These are phyloP conservation scores for Hippoglossus hippoglossus DNA, from an alignment of 2,797 vertebrate species.

Conservation along the genomic window DNA sequence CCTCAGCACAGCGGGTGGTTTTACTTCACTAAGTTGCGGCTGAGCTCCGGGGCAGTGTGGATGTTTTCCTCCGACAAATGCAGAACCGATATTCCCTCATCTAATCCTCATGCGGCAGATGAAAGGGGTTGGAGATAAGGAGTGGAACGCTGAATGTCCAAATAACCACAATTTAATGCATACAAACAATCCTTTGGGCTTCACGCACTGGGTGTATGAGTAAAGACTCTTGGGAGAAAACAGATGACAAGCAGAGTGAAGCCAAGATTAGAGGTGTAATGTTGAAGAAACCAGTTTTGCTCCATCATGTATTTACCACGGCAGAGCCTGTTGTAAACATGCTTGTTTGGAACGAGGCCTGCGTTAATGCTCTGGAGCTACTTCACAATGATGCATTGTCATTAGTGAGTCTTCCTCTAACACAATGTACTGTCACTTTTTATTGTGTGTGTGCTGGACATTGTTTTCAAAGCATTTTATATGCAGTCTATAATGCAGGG, in stretches of 20 bases:
- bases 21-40: neutral
- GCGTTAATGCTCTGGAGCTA: no score
- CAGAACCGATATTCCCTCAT: slow-evolving; percentile 9
- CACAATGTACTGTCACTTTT: neutral
- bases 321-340: no score
- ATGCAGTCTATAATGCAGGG: no score
- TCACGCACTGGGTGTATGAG: neutral
- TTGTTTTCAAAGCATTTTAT: no score
- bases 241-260: slow-evolving; percentile 23
- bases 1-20: neutral
- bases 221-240: slow-evolving; percentile 4
- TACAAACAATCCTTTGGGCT: slow-evolving; percentile 38
- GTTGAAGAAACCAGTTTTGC: neutral
- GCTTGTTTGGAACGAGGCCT: neutral
- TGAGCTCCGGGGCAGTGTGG: slow-evolving; percentile 7
- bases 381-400: no score
- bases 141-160: slow-evolving; percentile 18
- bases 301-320: no score
- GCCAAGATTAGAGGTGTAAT: slow-evolving; percentile 16
- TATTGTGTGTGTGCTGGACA: neutral
- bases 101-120: slow-evolving; percentile 37
- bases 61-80: slow-evolving; percentile 15
- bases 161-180: slow-evolving; percentile 32
- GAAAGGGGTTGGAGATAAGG: slow-evolving; percentile 49
- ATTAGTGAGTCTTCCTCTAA: neutral